Conservation (phyloP, 2,888 invertebrate genomes). For the Argynnis bischoffii region DNA sequence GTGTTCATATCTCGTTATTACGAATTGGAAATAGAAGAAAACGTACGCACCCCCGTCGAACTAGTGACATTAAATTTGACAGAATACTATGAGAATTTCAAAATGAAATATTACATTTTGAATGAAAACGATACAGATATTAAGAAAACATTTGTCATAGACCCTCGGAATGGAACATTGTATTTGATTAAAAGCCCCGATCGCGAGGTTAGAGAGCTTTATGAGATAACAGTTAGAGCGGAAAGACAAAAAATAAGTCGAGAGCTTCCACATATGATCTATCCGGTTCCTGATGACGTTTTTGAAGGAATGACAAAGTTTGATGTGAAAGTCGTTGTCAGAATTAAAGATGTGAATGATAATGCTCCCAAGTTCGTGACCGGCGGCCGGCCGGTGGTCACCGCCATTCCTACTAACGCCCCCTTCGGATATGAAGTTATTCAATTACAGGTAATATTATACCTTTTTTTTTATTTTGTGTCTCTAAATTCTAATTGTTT, state of each 20-base stretch:
- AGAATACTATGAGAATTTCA: constrained; percentile 84
- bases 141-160: constrained; percentile 86
- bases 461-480: not conserved
- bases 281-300: constrained; percentile 88
- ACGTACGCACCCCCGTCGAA: constrained; percentile 88
- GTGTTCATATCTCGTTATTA: constrained; percentile 88
- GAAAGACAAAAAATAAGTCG: constrained; percentile 84
- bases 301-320: constrained; percentile 87
- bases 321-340: constrained; percentile 90
- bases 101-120: constrained; percentile 85
- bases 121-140: constrained; percentile 83
- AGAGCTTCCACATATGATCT: constrained; percentile 88
- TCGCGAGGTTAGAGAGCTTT: constrained; percentile 86
- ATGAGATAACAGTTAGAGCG: constrained; percentile 80
- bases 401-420: constrained; percentile 91
- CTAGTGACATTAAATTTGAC: constrained; percentile 90
- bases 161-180: constrained; percentile 88
- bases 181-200: constrained; percentile 89
- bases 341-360: constrained; percentile 91
- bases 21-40: constrained; percentile 92
- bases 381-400: constrained; percentile 89
- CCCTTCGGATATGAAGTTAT: constrained; percentile 92
- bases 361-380: constrained; percentile 90
- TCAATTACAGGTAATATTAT: constrained; percentile 83
- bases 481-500: not conserved